A percentile compares a stretch with the other conserved stretches of the same genome.
These are phyloP conservation scores for Cyrtonyx montezumae DNA, from an alignment of 2,113 vertebrate genomes.

Conservation along the genomic window DNA sequence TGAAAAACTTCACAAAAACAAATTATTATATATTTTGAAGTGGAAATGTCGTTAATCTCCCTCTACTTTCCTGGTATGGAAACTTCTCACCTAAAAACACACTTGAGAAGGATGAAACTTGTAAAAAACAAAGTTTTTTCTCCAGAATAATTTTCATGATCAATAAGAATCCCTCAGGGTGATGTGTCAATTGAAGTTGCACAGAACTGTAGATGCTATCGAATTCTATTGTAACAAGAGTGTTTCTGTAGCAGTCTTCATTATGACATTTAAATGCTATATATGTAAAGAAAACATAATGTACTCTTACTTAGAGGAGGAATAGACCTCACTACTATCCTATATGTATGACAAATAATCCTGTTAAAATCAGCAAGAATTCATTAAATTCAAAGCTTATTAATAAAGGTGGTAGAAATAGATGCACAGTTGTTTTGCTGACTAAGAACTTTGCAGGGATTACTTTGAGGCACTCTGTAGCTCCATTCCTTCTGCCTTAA, in stretches of 20 bases:
- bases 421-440: not conserved
- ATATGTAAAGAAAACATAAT: not conserved
- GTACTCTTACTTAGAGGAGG: not conserved
- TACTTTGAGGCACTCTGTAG: not conserved
- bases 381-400: not conserved
- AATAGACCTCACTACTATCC: not conserved
- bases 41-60: not conserved
- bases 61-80: not conserved
- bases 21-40: not conserved
- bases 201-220: not conserved
- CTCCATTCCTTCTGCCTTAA: not conserved
- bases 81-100: not conserved
- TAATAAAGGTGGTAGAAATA: slow-evolving; percentile 17
- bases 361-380: slow-evolving; percentile 28
- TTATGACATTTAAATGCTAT: not conserved
- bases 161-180: not conserved
- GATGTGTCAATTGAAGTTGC: not conserved
- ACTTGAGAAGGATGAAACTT: not conserved
- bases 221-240: not conserved
- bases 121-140: not conserved
- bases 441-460: not conserved
- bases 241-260: not conserved
- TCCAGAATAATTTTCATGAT: not conserved
- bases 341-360: not conserved
- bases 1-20: not conserved